Conservation (phyloP, 2,888 invertebrate genomes). For the Eustalomyia histrio region DNA sequence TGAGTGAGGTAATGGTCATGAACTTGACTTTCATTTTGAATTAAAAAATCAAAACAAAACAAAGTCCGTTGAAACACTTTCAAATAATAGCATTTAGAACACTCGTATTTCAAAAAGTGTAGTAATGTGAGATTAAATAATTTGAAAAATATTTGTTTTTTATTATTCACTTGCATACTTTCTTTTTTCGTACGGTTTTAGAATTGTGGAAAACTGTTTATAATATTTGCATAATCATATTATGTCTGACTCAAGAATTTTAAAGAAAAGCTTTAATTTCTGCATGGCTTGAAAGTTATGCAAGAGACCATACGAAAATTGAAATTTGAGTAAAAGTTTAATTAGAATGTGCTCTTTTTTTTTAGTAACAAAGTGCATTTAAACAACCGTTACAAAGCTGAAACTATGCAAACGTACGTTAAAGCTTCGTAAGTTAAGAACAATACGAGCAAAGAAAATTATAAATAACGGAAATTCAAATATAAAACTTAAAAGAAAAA, state of each 20-base stretch:
- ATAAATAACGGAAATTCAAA: conserved; percentile 47
- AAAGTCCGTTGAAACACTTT: neutral
- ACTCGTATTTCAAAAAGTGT: neutral
- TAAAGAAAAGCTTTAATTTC: neutral
- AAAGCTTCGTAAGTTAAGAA: conserved; percentile 56
- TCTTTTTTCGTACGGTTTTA: neutral
- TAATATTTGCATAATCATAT: conserved; percentile 28
- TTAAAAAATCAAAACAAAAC: neutral
- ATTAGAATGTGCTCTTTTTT: conserved; percentile 10
- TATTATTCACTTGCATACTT: neutral
- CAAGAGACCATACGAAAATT: conserved; percentile 45
- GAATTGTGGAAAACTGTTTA: too few relatives aligned
- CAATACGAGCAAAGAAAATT: conserved; percentile 38
- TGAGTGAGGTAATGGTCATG: conserved; percentile 29
- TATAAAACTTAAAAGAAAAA: neutral
- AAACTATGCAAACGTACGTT: conserved; percentile 61
- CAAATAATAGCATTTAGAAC: conserved; percentile 1
- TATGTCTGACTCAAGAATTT: conserved; percentile 18
- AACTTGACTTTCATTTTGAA: conserved; percentile 54
- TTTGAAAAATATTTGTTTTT: neutral
- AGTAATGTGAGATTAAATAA: neutral
- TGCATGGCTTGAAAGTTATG: conserved; percentile 33
- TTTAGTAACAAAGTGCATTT: conserved; percentile 66
- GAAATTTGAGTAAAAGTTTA: conserved; percentile 35
- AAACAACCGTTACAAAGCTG: conserved; percentile 68